Evolutionary conservation across 2,113 vertebrate genomes (phyloP).

Genomic region (Geococcyx californianus): DNA sequence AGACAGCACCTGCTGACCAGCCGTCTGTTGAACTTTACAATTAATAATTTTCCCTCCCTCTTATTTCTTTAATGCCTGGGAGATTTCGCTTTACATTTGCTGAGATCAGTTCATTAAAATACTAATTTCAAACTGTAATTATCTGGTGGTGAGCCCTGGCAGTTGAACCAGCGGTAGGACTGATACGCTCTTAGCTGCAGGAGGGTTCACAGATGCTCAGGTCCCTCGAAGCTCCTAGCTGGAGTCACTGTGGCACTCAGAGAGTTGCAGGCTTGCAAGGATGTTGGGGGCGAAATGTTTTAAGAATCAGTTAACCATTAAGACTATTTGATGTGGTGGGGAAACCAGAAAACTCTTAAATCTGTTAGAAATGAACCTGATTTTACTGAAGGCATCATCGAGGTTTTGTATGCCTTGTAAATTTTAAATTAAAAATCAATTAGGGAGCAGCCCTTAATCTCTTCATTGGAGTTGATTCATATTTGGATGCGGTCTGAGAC

Average conservation of each 20-base stretch:
- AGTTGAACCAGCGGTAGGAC: conserved; percentile 10
- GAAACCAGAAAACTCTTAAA: not conserved
- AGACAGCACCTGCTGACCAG: conserved; percentile 51
- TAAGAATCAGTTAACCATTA: not conserved
- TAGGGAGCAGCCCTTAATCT: conserved; percentile 1
- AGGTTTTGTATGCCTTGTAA: not conserved
- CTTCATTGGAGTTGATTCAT: not conserved
- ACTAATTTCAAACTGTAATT: conserved; percentile 78
- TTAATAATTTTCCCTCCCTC: conserved; percentile 57
- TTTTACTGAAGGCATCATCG: not conserved
- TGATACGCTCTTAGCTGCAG: conserved; percentile 42
- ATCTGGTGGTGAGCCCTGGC: conserved; percentile 65
- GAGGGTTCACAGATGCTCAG: conserved; percentile 58
- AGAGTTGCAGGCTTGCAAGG: not conserved
- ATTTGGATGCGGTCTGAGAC: not conserved
- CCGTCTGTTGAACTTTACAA: conserved; percentile 27
- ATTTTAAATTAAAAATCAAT: conserved; percentile 55
- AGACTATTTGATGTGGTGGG: not conserved
- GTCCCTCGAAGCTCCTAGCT: conserved; percentile 32
- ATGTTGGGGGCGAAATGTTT: not conserved
- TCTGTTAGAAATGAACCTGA: not conserved
- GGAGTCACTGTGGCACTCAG: conserved; percentile 5
- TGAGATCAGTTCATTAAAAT: conserved; percentile 77
- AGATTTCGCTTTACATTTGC: conserved; percentile 70
- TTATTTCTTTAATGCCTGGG: conserved; percentile 66